Evolutionary conservation across 2,113 vertebrate genomes (phyloP).

Genomic region (Potamarius usumacintae): DNA sequence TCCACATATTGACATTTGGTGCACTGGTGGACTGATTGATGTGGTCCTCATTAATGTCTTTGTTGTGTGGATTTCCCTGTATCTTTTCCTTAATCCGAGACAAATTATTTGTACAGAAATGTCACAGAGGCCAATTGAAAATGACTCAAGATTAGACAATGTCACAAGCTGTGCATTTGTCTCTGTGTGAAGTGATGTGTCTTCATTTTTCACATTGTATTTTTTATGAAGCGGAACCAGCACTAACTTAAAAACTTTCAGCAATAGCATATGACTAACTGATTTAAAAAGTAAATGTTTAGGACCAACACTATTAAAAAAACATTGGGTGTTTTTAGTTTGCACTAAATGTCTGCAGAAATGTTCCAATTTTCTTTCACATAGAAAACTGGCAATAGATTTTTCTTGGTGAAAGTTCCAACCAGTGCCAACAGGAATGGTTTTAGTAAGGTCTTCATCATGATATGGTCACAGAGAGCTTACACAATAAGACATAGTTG

Average conservation of each 20-base stretch:
- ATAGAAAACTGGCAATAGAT: not conserved
- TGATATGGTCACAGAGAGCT: constrained; percentile 23
- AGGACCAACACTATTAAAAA: not conserved
- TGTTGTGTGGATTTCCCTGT: constrained; percentile 27
- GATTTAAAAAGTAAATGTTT: not conserved
- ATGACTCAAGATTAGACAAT: constrained; percentile 18
- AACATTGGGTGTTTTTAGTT: not conserved
- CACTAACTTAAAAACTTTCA: not conserved
- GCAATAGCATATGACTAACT: not conserved
- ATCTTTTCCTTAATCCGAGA: constrained; percentile 37
- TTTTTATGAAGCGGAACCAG: not conserved
- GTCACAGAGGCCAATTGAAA: constrained; percentile 33
- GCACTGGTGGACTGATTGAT: constrained; percentile 61
- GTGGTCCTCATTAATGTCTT: constrained; percentile 44
- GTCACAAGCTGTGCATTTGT: constrained; percentile 20
- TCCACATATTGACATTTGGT: constrained; percentile 79
- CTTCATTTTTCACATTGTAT: not conserved
- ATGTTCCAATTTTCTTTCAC: not conserved
- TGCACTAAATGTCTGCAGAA: not conserved
- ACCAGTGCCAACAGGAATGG: not conserved
- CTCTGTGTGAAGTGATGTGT: not conserved
- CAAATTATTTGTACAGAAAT: constrained; percentile 48
- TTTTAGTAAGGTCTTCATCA: constrained; percentile 21
- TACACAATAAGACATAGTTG: constrained; percentile 30
- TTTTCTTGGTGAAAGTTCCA: not conserved